Evolutionary conservation across 2,113 vertebrate species (phyloP), one percentile per base, ranked within the genome.

Genomic region (Gnathonemus echidnorhynchus): DNA sequence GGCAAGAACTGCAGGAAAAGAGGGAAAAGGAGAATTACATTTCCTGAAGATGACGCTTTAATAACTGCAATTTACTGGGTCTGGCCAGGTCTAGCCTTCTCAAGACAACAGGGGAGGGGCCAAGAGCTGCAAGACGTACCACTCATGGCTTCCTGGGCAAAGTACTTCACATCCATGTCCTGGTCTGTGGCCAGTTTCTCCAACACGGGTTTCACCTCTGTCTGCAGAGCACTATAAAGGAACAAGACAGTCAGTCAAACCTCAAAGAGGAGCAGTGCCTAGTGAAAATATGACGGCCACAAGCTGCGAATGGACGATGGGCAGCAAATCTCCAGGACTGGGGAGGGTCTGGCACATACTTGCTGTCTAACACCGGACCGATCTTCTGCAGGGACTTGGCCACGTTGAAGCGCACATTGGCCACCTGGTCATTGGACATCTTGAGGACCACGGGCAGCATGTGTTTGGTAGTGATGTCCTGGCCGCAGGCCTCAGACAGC

Each of bases 351-450:
- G 50, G 50, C 45, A 93, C 94, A 3, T 94, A 98, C 97, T 93
- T 94, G 90, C 93, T 96, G 89, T 98, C 97, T 24, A 98, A 94
- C 91, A 97, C 95, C 0, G 97, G 97, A 90, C 97, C 97, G 15
- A 98, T 97, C 95, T 97, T 97, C 94, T 98, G 97, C 56, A 98
- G 94, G n/a, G 96, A 97, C 94, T 98, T 98, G 88, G 97, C 97
- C 91, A 98, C 97, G 13, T 98, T 98, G 94, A 98, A 98, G 92
- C 97, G 97, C 9, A 98, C 97, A 15, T 98, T 98, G 86, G 97
- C 97, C 93, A 98, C 97, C 93, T 98, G 97, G 94, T 98, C 97
- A 1, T 95, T 96, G 89, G 97, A 96, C 97, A 98, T 98, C 93
- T 97, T 97, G 85, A 98, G 92, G 56, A 98, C 97, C 19, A 97